Conservation (phyloP, 2,113 vertebrate species). For the Rissa tridactyla region DNA sequence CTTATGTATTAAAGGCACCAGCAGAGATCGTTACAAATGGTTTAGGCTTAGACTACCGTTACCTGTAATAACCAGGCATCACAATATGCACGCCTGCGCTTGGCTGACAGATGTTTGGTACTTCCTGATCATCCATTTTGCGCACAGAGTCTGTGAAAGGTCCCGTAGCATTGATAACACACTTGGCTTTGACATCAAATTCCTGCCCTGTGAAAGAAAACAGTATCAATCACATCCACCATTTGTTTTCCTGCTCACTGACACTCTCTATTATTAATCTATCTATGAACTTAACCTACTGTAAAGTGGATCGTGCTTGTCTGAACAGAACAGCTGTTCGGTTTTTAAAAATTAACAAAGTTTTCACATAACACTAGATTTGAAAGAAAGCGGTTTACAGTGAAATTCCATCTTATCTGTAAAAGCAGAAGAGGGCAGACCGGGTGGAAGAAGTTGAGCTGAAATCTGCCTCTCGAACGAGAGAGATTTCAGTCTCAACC, state of each 20-base stretch:
- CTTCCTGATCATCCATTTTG: constrained; percentile 90
- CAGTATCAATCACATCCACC: constrained; percentile 85
- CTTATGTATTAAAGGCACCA: neutral
- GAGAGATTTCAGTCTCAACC: neutral
- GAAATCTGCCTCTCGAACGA: neutral
- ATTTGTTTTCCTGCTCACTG: constrained; percentile 80
- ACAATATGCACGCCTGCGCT: constrained; percentile 88
- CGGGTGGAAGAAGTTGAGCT: neutral
- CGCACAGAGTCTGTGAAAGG: constrained; percentile 89
- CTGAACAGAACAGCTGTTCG: neutral
- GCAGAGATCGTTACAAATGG: neutral
- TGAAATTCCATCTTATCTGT: neutral
- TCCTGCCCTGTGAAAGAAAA: constrained; percentile 95
- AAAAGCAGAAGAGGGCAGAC: neutral
- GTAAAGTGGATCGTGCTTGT: constrained; percentile 66
- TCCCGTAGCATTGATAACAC: constrained; percentile 97
- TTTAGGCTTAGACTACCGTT: constrained; percentile 1
- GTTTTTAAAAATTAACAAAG: neutral
- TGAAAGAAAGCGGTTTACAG: neutral
- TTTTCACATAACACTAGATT: neutral
- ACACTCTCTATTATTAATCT: constrained; percentile 82
- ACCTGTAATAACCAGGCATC: constrained; percentile 92
- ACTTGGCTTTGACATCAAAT: constrained; percentile 98
- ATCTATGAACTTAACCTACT: constrained; percentile 79
- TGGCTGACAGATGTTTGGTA: constrained; percentile 88